Conservation (phyloP, 2,113 vertebrate genomes). For the Mesitornis unicolor region DNA sequence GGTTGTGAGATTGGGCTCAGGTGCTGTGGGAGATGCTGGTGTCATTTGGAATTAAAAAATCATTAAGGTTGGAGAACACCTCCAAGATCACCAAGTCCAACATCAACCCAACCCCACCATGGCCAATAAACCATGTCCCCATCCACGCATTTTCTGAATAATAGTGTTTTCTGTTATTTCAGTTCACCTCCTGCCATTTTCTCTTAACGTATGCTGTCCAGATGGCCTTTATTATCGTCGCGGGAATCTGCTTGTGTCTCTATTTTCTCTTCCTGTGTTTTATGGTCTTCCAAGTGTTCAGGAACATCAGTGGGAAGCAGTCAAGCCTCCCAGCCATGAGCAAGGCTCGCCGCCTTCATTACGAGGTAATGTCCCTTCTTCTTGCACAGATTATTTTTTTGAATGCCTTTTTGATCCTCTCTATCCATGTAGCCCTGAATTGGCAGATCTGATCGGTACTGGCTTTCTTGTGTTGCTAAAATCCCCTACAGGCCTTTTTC, state of each 20-base stretch:
- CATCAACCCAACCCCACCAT: too few relatives aligned
- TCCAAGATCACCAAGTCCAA: too few relatives aligned
- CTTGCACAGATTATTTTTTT: neutral
- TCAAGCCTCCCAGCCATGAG: conserved; percentile 92
- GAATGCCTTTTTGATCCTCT: neutral
- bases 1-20: neutral
- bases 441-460: neutral
- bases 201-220: conserved; percentile 61
- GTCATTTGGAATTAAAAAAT: neutral
- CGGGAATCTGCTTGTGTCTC: conserved; percentile 94
- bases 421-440: neutral
- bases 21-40: neutral
- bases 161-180: neutral
- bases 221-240: conserved; percentile 98
- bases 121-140: too few relatives aligned
- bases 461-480: neutral
- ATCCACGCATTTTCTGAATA: too few relatives aligned
- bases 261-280: conserved; percentile 98
- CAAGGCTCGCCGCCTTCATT: conserved; percentile 91
- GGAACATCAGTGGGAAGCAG: conserved; percentile 94
- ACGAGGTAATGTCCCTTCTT: conserved; percentile 74
- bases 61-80: too few relatives aligned
- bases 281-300: conserved; percentile 98
- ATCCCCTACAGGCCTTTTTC: neutral
- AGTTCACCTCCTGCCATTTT: neutral